A percentile compares a stretch with the other conserved stretches of the same genome.
These are phyloP conservation scores for Lasioglossum zephyrum DNA, from an alignment of 2,888 invertebrate species.

Conservation along the genomic window DNA sequence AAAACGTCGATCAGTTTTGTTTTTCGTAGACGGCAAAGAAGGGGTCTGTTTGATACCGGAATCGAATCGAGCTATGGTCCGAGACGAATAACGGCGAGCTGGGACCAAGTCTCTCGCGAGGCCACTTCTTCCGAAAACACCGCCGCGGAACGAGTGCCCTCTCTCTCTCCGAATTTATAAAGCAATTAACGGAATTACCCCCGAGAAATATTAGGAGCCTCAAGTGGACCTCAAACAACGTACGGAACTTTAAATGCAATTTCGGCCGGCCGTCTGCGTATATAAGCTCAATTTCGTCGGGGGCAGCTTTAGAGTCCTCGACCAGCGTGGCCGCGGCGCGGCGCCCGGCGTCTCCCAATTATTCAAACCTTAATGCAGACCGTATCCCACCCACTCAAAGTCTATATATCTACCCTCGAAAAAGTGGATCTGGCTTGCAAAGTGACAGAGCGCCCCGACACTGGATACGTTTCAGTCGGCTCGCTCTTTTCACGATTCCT, in stretches of 20 bases:
- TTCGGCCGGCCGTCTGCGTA: constrained; percentile 32
- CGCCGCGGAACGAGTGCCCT: not conserved
- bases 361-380: constrained; percentile 64
- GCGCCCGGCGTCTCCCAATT: constrained; percentile 47
- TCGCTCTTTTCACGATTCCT: constrained; percentile 62
- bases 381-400: constrained; percentile 44
- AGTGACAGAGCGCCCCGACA: constrained; percentile 55
- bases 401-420: constrained; percentile 48
- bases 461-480: constrained; percentile 51
- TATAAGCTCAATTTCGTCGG: constrained; percentile 59
- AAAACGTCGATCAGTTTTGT: not conserved
- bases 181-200: constrained; percentile 50
- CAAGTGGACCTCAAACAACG: constrained; percentile 60
- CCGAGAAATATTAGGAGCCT: constrained; percentile 54
- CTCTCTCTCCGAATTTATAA: constrained; percentile 18
- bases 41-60: not conserved
- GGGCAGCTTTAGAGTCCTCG: constrained; percentile 58
- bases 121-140: not conserved
- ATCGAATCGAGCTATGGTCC: not conserved
- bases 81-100: not conserved
- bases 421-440: constrained; percentile 68
- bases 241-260: constrained; percentile 59
- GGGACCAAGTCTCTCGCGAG: not conserved
- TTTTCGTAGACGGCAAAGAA: not conserved
- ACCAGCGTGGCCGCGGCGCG: constrained; percentile 11